Evolutionary conservation across 1,140 invertebrate genomes (phyloP).

Genomic region (Brachionus rubens): DNA sequence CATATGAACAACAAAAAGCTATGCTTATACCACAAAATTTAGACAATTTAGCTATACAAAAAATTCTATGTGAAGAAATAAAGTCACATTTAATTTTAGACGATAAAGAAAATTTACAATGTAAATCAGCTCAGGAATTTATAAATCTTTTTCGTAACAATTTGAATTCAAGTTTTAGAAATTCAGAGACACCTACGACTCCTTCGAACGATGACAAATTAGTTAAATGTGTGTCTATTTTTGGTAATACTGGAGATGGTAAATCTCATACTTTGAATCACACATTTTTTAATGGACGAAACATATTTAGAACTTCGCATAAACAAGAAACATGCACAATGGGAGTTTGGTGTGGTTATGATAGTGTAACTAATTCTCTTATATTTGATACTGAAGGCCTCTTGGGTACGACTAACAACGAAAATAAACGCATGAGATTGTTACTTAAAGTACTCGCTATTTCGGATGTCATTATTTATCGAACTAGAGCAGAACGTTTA

Average conservation of each 20-base stretch:
- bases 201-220: conserved; percentile 49
- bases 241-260: conserved; percentile 81
- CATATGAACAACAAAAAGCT: not conserved
- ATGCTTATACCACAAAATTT: conserved; percentile 36
- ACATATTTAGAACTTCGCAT: conserved; percentile 72
- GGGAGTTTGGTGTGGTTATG: conserved; percentile 76
- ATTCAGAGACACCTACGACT: not conserved
- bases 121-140: conserved; percentile 29
- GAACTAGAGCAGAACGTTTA: conserved; percentile 72
- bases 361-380: conserved; percentile 67
- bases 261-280: conserved; percentile 79
- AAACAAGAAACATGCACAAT: conserved; percentile 73
- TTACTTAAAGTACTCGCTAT: conserved; percentile 75
- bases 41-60: conserved; percentile 30
- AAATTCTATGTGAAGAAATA: conserved; percentile 15
- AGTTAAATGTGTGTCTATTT: conserved; percentile 81
- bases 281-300: conserved; percentile 72
- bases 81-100: conserved; percentile 22
- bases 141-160: conserved; percentile 25
- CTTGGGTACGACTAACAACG: conserved; percentile 67
- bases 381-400: conserved; percentile 78
- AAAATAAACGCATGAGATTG: conserved; percentile 71
- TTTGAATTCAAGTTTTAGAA: not conserved
- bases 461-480: conserved; percentile 77
- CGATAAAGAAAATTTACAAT: conserved; percentile 30